phyloP scores from a whole-genome alignment of 2,888 invertebrate genomes.

The Tenthredo scrophulariae region DNA sequence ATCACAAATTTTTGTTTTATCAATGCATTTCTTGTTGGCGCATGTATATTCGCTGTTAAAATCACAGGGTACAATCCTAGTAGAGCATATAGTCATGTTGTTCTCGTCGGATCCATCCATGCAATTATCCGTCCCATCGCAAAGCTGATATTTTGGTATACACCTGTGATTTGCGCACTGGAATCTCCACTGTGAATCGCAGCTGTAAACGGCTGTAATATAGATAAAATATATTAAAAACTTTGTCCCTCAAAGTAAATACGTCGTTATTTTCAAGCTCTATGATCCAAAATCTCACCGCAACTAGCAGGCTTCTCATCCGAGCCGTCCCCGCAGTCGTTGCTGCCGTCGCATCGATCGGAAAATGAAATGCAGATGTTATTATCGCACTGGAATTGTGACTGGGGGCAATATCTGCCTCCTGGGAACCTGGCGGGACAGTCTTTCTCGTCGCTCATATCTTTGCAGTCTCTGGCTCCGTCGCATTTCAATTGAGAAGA shows the following conservation, averaged over 20 bases:
- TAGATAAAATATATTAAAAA: background rate
- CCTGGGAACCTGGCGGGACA: constrained; percentile 94
- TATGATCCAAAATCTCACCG: constrained; percentile 73
- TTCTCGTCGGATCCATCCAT: constrained; percentile 97
- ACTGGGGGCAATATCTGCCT: constrained; percentile 93
- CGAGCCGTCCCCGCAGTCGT: constrained; percentile 95
- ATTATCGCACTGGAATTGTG: constrained; percentile 95
- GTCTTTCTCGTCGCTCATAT: constrained; percentile 93
- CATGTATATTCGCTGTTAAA: constrained; percentile 91
- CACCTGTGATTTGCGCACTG: constrained; percentile 95
- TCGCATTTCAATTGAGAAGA: constrained; percentile 93
- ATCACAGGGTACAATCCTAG: constrained; percentile 88
- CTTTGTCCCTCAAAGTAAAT: background rate
- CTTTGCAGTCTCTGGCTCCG: constrained; percentile 93
- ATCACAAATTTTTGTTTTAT: constrained; percentile 90
- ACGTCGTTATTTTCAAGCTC: constrained; percentile 43
- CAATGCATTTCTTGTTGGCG: constrained; percentile 92
- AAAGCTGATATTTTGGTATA: constrained; percentile 91
- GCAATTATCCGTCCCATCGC: constrained; percentile 96
- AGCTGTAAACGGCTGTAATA: constrained; percentile 86
- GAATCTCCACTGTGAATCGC: constrained; percentile 91
- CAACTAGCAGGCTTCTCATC: constrained; percentile 92
- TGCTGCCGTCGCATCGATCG: constrained; percentile 95
- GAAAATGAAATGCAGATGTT: constrained; percentile 94
- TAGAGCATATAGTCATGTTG: constrained; percentile 93